phyloP scores from a whole-genome alignment of 1,140 invertebrate genomes.

The Paralvinella palmiformis region DNA sequence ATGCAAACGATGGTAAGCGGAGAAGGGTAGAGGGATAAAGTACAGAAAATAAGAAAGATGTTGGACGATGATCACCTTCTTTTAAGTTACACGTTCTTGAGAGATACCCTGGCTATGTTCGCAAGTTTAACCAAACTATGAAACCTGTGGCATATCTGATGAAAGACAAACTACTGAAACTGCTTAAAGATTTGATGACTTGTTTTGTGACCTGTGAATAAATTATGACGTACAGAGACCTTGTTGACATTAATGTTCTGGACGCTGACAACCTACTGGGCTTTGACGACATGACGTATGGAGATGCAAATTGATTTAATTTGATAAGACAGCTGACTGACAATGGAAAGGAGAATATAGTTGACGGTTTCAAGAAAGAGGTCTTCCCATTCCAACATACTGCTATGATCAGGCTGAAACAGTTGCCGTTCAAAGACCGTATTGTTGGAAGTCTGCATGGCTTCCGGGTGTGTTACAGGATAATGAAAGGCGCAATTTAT shows the following conservation, averaged over 20 bases:
- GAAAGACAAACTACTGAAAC: neutral
- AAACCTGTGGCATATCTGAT: neutral
- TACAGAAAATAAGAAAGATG: neutral
- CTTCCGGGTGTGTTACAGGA: no score
- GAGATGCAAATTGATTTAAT: no score
- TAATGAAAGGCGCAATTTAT: no score
- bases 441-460: no score
- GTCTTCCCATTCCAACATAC: no score
- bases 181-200: neutral
- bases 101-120: neutral
- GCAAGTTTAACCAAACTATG: neutral
- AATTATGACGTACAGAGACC: neutral
- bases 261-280: no score
- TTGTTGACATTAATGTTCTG: conserved; percentile 4
- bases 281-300: no score
- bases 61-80: neutral
- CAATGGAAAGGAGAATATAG: no score
- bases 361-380: no score
- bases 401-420: no score
- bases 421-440: no score
- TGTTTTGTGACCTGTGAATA: neutral
- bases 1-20: neutral
- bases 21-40: neutral
- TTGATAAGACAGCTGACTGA: no score
- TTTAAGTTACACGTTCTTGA: neutral